Evolutionary conservation across 2,888 invertebrate genomes (phyloP), one percentile per base, ranked within the genome.

Genomic region (Choreutis nemorana): DNA sequence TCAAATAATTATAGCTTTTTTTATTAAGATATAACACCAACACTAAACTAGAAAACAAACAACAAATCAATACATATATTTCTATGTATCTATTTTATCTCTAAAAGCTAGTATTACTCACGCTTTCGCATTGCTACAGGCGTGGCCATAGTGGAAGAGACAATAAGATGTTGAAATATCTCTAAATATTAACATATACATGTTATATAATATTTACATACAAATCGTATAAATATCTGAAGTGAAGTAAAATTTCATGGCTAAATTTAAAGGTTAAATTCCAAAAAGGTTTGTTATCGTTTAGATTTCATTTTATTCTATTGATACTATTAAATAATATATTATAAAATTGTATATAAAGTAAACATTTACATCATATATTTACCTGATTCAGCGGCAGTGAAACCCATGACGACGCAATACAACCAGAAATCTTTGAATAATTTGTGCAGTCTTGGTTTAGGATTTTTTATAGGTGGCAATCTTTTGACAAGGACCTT

Each of bases 401-500:
- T 94, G 65, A 99, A 99, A 6, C 97, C 98, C 91, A 99, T 96
- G 3, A 99, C 94, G 2, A 99, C 96, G 61, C 97, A 99, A 61
- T 99, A 99, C 24, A 98, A 82, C 99, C 99, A 99, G 64, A 99
- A 99, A 67, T 99, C 98, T 50, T 96, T 87, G 67, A 99, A 99
- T n/a, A 98, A 75, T 62, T 98, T 98, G 55, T 96, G 90, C 21
- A 98, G 81, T 4, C 98, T 82, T 1, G 93, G 91, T 44, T 93
- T 91, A 0, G 98, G 96, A 45, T 94, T 90, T 48, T 86, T 87
- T 39, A 99, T 96, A 0, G 91, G 90, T 0, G 94, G 94, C 45
- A 99, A 79, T 26, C 96, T 83, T 40, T 91, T 83, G 28, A 98
- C 85, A 29, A 94, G 61, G 2, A 85, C 79, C 80, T 81, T 67